Conservation (phyloP, 2,888 invertebrate genomes). For the Drosophila macrothrix region DNA sequence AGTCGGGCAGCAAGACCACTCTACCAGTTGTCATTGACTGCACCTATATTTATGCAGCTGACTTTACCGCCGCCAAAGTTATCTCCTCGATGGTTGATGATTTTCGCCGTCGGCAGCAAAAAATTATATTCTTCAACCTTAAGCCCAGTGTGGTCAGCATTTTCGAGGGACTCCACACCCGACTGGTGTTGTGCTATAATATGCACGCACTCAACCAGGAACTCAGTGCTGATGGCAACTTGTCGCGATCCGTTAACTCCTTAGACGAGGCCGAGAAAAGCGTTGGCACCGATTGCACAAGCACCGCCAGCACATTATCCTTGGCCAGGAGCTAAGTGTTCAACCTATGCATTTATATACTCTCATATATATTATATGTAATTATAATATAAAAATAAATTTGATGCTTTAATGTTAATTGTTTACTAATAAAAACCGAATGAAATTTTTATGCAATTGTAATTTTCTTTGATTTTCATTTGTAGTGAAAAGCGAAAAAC, state of each 20-base stretch:
- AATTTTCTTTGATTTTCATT: background rate
- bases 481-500: background rate
- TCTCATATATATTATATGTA: background rate
- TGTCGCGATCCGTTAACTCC: slow-evolving; percentile 49
- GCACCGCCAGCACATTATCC: slow-evolving; percentile 65
- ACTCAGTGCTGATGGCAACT: slow-evolving; percentile 23
- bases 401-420: background rate
- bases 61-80: slow-evolving; percentile 94
- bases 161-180: slow-evolving; percentile 88
- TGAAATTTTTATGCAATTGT: background rate
- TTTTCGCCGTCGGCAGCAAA: slow-evolving; percentile 90
- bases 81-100: slow-evolving; percentile 91
- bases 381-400: background rate
- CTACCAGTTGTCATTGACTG: slow-evolving; percentile 94
- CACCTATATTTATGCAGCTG: slow-evolving; percentile 94
- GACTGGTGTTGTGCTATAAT: slow-evolving; percentile 80
- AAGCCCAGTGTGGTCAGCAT: slow-evolving; percentile 93
- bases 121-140: slow-evolving; percentile 93
- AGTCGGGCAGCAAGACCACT: slow-evolving; percentile 88
- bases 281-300: slow-evolving; percentile 53
- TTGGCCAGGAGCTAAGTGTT: slow-evolving; percentile 41
- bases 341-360: background rate
- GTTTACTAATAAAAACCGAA: background rate
- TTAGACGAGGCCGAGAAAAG: slow-evolving; percentile 49
- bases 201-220: slow-evolving; percentile 69